Evolutionary conservation across 92 coral and sea anemone genomes (phyloP).

Genomic region (Muricea muricata): DNA sequence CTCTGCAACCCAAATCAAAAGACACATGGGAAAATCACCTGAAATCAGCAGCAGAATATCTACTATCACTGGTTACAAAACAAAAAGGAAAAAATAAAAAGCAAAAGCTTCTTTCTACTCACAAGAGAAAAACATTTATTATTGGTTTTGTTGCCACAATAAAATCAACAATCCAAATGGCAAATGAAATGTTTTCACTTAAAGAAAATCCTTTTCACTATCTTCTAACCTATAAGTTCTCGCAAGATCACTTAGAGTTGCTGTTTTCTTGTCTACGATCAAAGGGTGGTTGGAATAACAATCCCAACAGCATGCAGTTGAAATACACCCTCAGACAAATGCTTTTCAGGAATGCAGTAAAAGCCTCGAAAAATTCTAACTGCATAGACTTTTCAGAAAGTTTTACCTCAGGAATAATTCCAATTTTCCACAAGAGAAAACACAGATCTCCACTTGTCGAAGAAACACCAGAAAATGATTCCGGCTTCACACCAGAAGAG

Average conservation of each 20-base stretch:
- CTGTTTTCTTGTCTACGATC: neutral
- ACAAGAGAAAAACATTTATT: neutral
- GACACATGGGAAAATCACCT: neutral
- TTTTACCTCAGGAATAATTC: slow-evolving; percentile 1
- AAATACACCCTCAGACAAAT: neutral
- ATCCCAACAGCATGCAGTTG: slow-evolving; percentile 6
- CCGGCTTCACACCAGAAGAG: neutral
- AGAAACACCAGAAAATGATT: slow-evolving; percentile 5
- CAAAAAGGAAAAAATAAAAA: neutral
- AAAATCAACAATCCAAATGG: neutral
- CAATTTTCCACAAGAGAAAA: neutral
- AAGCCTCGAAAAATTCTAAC: neutral
- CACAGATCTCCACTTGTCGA: slow-evolving; percentile 1
- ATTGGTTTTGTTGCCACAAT: neutral
- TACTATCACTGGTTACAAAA: neutral
- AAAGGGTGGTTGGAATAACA: slow-evolving; percentile 9
- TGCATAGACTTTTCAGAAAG: neutral
- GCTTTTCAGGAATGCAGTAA: slow-evolving; percentile 20
- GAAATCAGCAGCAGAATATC: neutral
- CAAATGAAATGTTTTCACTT: neutral
- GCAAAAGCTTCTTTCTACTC: neutral
- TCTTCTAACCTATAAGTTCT: neutral
- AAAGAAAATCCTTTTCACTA: neutral
- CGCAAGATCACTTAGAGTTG: neutral
- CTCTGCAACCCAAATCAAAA: too few species aligned